Base-by-base conservation (phyloP, 2,113 vertebrate species). In the Eulemur rufifrons region DNA sequence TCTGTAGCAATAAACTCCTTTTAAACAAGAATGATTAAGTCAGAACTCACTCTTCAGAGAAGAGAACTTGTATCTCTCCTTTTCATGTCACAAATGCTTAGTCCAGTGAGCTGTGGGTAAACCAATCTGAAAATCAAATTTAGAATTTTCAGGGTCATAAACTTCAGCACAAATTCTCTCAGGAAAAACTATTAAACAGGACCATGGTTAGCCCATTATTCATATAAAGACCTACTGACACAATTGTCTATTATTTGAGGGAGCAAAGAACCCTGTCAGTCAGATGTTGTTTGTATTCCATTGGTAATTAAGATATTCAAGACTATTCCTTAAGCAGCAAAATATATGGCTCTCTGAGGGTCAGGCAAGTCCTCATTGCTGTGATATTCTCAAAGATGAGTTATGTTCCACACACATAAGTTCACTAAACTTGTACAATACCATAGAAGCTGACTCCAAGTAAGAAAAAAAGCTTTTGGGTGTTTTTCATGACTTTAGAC, bases 401-500 rank as follows among this genome's bases (percentile, higher is more conserved):
- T 84, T 92, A 45, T n/a, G 27, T 29, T 32, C 23, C 29, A 52
- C 17, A 80, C 6, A 50, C 42, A 6, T 56, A 69, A 69, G 74
- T 81, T 82, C 71, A 76, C n/a, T 59, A 77, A 76, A 66, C 32
- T 4, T 45, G 47, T 54, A 74, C 1, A 37, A n/a, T 76, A 85
- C 50, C 27, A 13, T 64, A 34, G 42, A 84, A 37, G 69, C 50
- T 77, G 56, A 21, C 34, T 96, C 50, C 68, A 86, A 94, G 20
- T 52, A 56, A 61, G 14, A 56, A 37, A 89, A 81, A 47, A 34
- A 77, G 8, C 11, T 80, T 69, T 82, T 42, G 61, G n/a, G 29
- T 88, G 12, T 85, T 87, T 92, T 81, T 73, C 54, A 82, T 61
- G n/a, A 80, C 39, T 80, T 81, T 77, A 86, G 45, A 94, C 25